These are phyloP conservation scores for Xylocampa areola DNA, from an alignment of 2,888 invertebrate genomes.

Conservation along the genomic window DNA sequence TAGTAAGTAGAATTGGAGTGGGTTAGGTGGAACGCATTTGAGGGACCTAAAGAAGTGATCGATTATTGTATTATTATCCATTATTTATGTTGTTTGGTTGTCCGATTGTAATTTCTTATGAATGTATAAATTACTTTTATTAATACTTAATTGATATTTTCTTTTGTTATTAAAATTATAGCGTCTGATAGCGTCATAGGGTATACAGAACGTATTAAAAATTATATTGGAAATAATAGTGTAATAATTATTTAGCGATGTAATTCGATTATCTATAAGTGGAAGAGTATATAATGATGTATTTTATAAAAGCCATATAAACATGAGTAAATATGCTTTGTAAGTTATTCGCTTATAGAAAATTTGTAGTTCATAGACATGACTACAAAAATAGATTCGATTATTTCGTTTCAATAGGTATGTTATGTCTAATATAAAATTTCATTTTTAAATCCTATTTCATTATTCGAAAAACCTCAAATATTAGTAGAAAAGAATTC, in stretches of 20 bases:
- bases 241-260: constrained; percentile 39
- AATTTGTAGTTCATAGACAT: constrained; percentile 9
- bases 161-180: constrained; percentile 29
- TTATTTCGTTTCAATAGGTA: no score
- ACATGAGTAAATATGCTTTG: constrained; percentile 31
- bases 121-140: constrained; percentile 41
- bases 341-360: constrained; percentile 37
- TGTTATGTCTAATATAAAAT: no score
- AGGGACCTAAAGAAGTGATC: constrained; percentile 46
- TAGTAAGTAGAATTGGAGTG: background rate
- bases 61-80: constrained; percentile 25
- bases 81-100: constrained; percentile 36
- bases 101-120: constrained; percentile 47
- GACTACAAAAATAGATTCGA: background rate
- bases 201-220: constrained; percentile 41
- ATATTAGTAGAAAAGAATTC: no score
- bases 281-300: constrained; percentile 42
- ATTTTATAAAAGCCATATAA: constrained; percentile 44
- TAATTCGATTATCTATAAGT: constrained; percentile 47
- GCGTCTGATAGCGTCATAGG: constrained; percentile 35
- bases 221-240: constrained; percentile 35
- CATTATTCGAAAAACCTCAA: no score
- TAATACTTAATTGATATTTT: constrained; percentile 34
- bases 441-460: no score
- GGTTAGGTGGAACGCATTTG: constrained; percentile 19